Evolutionary conservation across 1,140 invertebrate genomes (phyloP).

Genomic region (Goniozus legneri): DNA sequence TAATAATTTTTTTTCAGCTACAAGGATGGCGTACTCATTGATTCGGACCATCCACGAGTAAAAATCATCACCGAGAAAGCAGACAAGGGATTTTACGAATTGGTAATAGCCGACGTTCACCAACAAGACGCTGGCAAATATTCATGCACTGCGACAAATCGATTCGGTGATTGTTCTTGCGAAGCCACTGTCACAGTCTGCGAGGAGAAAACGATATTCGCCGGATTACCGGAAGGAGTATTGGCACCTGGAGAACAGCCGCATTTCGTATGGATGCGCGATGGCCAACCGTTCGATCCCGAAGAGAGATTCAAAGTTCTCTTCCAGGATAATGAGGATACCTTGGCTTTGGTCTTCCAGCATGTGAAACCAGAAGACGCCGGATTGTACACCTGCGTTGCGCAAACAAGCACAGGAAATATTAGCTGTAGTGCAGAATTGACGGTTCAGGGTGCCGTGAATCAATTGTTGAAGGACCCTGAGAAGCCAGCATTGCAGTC

Average conservation of each 20-base stretch:
- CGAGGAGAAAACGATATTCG: constrained; percentile 79
- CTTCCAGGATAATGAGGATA: constrained; percentile 89
- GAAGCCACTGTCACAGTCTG: constrained; percentile 77
- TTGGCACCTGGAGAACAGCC: constrained; percentile 75
- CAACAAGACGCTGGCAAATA: constrained; percentile 83
- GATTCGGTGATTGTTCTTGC: constrained; percentile 72
- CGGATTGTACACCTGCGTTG: constrained; percentile 91
- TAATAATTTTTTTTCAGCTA: constrained; percentile 59
- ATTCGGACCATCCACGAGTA: constrained; percentile 65
- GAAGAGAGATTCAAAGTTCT: constrained; percentile 92
- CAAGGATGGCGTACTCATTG: constrained; percentile 76
- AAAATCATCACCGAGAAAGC: constrained; percentile 72
- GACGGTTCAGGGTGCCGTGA: constrained; percentile 83
- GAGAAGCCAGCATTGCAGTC: constrained; percentile 73
- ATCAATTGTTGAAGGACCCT: constrained; percentile 77
- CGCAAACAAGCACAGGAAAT: constrained; percentile 85
- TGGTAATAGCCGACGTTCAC: constrained; percentile 82
- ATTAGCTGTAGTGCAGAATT: constrained; percentile 92
- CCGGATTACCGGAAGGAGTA: constrained; percentile 65
- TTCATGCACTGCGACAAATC: constrained; percentile 82
- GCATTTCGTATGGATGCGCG: constrained; percentile 85
- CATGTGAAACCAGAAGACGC: constrained; percentile 91
- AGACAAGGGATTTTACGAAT: constrained; percentile 82
- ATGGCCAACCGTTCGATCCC: constrained; percentile 85
- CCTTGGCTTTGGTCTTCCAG: constrained; percentile 86